phyloP scores from a whole-genome alignment of 2,888 invertebrate genomes.

The Oxyteleia sp. region DNA sequence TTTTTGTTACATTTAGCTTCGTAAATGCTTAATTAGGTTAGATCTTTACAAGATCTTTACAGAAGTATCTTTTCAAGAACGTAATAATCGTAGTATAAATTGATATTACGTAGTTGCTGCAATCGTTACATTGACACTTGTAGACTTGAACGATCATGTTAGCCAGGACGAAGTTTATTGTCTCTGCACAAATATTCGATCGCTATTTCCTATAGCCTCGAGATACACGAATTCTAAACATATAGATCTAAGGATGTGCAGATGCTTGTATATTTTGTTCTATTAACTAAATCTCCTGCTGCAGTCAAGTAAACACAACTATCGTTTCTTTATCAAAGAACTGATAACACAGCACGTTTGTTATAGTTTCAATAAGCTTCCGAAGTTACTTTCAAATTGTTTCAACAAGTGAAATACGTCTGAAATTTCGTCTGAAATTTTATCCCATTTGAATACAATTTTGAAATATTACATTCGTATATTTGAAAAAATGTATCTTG shows the following conservation, averaged over 20 bases:
- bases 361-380: too few species aligned
- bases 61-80: too few species aligned
- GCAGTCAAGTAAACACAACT: slow-evolving; percentile 28
- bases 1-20: too few species aligned
- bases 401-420: too few species aligned
- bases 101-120: slow-evolving; percentile 3
- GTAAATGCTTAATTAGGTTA: too few species aligned
- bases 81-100: slow-evolving; percentile 12
- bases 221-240: slow-evolving; percentile 37
- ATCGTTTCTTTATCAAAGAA: slow-evolving; percentile 35
- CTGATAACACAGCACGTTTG: slow-evolving; percentile 17
- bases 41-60: too few species aligned
- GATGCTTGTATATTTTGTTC: slow-evolving; percentile 48
- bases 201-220: slow-evolving; percentile 40
- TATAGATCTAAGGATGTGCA: slow-evolving; percentile 45
- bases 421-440: too few species aligned
- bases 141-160: slow-evolving; percentile 15
- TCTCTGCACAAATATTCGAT: slow-evolving; percentile 50
- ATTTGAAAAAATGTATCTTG: too few species aligned
- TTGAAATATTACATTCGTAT: too few species aligned
- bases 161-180: slow-evolving; percentile 24
- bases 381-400: too few species aligned
- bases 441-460: too few species aligned
- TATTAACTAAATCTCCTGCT: slow-evolving; percentile 21
- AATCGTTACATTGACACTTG: slow-evolving; percentile 20